phyloP scores from a whole-genome alignment of 2,888 invertebrate genomes.

The Byasa hedistus region DNA sequence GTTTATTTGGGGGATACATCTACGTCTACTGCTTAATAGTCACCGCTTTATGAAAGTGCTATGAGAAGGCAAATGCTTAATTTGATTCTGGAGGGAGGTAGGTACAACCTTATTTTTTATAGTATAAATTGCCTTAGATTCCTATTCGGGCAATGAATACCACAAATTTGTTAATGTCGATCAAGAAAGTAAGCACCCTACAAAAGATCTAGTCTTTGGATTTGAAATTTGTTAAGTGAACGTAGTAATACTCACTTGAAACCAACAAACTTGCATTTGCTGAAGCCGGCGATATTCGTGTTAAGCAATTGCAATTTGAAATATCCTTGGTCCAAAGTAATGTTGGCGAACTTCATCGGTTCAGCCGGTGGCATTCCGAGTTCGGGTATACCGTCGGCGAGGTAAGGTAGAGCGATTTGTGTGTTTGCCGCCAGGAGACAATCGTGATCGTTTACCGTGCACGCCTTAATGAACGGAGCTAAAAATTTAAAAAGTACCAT shows the following conservation, averaged over 20 bases:
- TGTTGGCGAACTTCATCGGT: slow-evolving; percentile 4
- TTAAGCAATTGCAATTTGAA: slow-evolving; percentile 2
- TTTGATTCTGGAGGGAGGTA: too few species aligned
- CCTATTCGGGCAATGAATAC: too few species aligned
- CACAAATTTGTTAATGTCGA: too few species aligned
- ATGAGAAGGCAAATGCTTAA: too few species aligned
- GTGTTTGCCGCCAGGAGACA: slow-evolving; percentile 36
- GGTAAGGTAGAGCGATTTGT: slow-evolving; percentile 1
- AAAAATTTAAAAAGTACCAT: background rate
- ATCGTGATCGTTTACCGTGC: slow-evolving; percentile 37
- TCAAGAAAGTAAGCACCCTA: too few species aligned
- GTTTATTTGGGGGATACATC: too few species aligned
- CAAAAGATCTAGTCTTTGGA: too few species aligned
- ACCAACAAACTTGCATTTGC: slow-evolving; percentile 1
- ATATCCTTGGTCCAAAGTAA: slow-evolving; percentile 9
- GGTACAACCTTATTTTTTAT: too few species aligned
- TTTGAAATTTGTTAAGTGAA: background rate
- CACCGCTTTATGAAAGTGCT: too few species aligned
- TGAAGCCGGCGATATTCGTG: slow-evolving; percentile 4
- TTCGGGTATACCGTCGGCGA: slow-evolving; percentile 14
- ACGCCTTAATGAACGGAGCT: slow-evolving; percentile 45
- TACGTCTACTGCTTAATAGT: too few species aligned
- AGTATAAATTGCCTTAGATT: too few species aligned
- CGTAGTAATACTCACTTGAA: slow-evolving; percentile 11
- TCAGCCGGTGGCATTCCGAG: slow-evolving; percentile 6